Conservation (phyloP, 2,113 vertebrate species). For the Oreotrochilus melanogaster region DNA sequence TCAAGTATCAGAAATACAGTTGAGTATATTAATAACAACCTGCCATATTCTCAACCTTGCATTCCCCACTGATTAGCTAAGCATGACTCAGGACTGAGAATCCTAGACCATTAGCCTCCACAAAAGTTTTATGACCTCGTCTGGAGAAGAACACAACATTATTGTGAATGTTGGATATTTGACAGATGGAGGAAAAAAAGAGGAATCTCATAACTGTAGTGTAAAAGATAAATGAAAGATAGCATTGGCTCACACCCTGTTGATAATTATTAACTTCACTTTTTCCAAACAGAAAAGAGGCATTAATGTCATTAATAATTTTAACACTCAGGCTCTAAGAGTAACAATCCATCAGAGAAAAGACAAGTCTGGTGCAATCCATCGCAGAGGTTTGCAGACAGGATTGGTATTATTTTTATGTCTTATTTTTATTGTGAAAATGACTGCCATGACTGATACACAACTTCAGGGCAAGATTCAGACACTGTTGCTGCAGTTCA, state of each 20-base stretch:
- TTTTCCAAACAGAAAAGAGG: constrained; percentile 40
- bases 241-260: neutral
- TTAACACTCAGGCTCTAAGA: neutral
- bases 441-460: neutral
- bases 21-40: neutral
- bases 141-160: neutral
- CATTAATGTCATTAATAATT: constrained; percentile 36
- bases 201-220: neutral
- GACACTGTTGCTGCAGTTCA: neutral
- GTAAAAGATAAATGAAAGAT: neutral
- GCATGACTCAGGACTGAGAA: neutral
- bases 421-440: constrained; percentile 32
- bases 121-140: constrained; percentile 6
- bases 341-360: neutral
- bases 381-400: neutral
- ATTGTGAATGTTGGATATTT: neutral
- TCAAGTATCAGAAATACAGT: neutral
- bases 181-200: neutral
- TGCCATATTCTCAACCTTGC: neutral
- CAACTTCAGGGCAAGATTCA: neutral
- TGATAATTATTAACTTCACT: constrained; percentile 46
- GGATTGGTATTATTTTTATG: neutral
- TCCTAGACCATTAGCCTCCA: neutral
- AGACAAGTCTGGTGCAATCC: constrained; percentile 19
- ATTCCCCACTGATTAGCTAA: constrained; percentile 16